Base-by-base conservation (phyloP, 2,888 invertebrate species). In the Neoascia interrupta region DNA sequence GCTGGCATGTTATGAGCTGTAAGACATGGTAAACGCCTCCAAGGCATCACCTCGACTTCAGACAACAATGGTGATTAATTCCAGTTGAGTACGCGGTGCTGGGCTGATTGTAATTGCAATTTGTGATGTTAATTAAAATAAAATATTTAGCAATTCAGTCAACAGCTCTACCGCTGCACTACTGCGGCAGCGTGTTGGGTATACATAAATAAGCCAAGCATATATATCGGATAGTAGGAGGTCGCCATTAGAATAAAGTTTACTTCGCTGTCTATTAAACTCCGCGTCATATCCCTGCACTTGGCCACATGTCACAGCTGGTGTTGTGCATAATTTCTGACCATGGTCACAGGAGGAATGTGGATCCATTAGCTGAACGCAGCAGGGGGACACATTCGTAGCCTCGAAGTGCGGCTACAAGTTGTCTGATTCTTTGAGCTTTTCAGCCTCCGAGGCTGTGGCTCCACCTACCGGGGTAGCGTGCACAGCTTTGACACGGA, bases 61-160 rank as follows among this genome's bases (percentile, higher is more conserved):
- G 79, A 72, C 73, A 72, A 79, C 79, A 79, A 79, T 79, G 43
- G 66, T 79, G 73, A 79, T 79, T 79, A 79, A 79, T 79, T 68
- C 49, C 26, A 8, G 4, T 26, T 26, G 26, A 4, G 26, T n/a
- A 3, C 31, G 31, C 31, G 8, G 31, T 23, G 18, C 31, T 53
- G n/a, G 4, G 66, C 70, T 60, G 66, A 60, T 26, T 43, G 66
- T 73, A 79, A 79, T 79, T 79, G 79, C 79, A 61, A 79, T 79
- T 79, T 79, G 79, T 79, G 79, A 79, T 73, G 73, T 73, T 79
- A 79, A 79, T 79, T 79, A 79, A 79, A 73, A 73, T 73, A 73
- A 79, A 79, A 79, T 79, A 79, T 79, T 79, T 73, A 79, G 64
- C 76, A 76, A 73, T 79, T 73, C 66, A 79, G 64, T 76, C 64